These are phyloP conservation scores for Caranx ignobilis DNA, from an alignment of 2,113 vertebrate genomes.

Conservation along the genomic window DNA sequence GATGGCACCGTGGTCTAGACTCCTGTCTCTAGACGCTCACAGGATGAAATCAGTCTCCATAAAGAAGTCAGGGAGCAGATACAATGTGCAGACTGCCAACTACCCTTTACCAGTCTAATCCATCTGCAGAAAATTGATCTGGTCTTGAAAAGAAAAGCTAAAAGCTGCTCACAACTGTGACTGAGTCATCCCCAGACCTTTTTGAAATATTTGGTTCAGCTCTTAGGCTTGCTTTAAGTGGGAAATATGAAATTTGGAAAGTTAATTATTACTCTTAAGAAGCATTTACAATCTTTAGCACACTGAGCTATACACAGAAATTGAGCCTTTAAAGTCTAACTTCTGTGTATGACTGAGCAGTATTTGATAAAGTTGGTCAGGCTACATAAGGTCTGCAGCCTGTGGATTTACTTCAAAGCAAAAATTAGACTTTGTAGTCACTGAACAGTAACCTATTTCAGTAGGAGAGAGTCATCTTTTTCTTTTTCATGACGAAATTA, in stretches of 20 bases:
- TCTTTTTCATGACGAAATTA: neutral
- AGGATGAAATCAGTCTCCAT: constrained; percentile 54
- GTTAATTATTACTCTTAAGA: neutral
- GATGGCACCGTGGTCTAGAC: constrained; percentile 40
- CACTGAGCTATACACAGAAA: neutral
- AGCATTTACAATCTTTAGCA: neutral
- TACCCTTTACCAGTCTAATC: constrained; percentile 33
- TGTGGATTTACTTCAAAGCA: constrained; percentile 7
- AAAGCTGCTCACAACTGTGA: constrained; percentile 22
- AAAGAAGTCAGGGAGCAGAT: constrained; percentile 38
- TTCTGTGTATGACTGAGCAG: neutral
- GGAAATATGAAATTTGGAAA: neutral
- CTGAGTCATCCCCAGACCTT: neutral
- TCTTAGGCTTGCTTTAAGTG: neutral
- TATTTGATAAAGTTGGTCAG: neutral
- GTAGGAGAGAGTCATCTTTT: neutral
- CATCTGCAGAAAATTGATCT: constrained; percentile 42
- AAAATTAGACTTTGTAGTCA: neutral
- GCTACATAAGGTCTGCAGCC: neutral
- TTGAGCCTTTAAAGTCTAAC: neutral
- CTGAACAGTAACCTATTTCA: neutral
- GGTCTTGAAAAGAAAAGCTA: constrained; percentile 36
- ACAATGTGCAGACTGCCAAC: constrained; percentile 23
- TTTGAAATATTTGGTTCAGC: neutral
- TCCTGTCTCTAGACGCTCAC: constrained; percentile 24